Evolutionary conservation across 92 coral and sea anemone genomes (phyloP), one percentile per base, ranked within the genome.

Genomic region (Bergia puertoricense): DNA sequence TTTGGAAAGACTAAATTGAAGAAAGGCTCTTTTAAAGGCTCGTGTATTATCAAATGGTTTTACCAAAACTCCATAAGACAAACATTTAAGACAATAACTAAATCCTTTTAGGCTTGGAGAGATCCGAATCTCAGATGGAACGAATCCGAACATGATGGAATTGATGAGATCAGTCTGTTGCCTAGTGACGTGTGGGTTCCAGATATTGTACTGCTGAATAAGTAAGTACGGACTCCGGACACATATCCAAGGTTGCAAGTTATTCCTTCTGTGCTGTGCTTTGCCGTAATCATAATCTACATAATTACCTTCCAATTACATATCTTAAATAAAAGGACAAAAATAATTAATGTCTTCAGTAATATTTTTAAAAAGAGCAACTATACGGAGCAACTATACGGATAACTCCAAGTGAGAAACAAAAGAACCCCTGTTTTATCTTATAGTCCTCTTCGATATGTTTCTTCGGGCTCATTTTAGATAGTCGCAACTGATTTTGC

Each of bases 151-250:
- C 91, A 95, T 78, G 93, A 91, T 45, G 90, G 88, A 71, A 93
- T 96, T 51, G 88, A 94, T 2, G 98, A 96, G 81, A 79, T 96
- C 74, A 92, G 88, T 44, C 81, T 96, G 77, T 85, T 89, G 16
- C 84, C 98, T 13, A 82, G 86, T 76, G 91, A 90, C 5, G 91
- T 96, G 23, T 96, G 99, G 99, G 95, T 95, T 11, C 99, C 99
- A 50, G 99, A 96, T 67, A 92, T 93, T 44, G 98, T 96, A 3
- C 88, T 96, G 7, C 93, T 92, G 11, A 95, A 96, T 91, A 96
- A 95, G 99, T 96, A 89, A 72, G 95, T 82, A 9, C 22, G 5
- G 30, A 14, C 0, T 81, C 2, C 14, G 43, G 5, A 39, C 37
- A 14, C 81, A 30, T 54, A 51, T 50, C 30, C 2, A 10, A 30